Evolutionary conservation across 2,888 invertebrate species (phyloP), one percentile per base, ranked within the genome.

Genomic region (Acanthosepion lycidas): DNA sequence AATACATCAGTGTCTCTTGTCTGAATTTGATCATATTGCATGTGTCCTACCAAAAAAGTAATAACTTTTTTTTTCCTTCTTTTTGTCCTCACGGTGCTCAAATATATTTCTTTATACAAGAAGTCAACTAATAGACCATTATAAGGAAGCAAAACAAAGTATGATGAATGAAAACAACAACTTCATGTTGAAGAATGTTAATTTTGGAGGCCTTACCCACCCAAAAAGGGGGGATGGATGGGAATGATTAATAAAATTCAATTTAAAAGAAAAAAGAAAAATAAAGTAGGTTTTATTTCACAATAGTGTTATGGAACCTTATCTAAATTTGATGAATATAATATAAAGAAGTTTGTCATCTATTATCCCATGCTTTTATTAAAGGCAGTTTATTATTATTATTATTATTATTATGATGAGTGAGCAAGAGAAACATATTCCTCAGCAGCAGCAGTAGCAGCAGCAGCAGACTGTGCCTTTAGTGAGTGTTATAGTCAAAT

Each of bases 281-380:
- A 55, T 5, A 20, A 23, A 6, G 59, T 23, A 20, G 20, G 20
- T 23, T 20, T 59, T 78, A n/a, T 1, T n/a, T 78, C 12, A n/a
- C 28, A 28, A n/a, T 28, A n/a, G 28, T 33, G 78, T 33, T 78
- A 78, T 78, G n/a, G n/a, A 78, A 78, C 12, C 59, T 59, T 59
- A 59, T 20, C 23, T 59, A 23, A 23, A 59, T 23, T 59, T 59
- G 59, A 59, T 59, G 59, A 59, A 6, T 23, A 23, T 59, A 59
- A 59, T 59, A 20, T 59, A 59, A 4, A 51, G 51, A 59, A 23
- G 59, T 59, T 59, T 59, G 59, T 59, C 20, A 59, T 59, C 59
- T 59, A 20, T 28, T 15, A 92, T 49, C 92, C n/a, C 49, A 92
- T 92, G 92, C 92, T 92, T 92, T 28, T 92, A 92, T 92, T 92